Evolutionary conservation across 2,797 vertebrate species (phyloP), one percentile per base, ranked within the genome.

Genomic region (Lacerta bilineata): DNA sequence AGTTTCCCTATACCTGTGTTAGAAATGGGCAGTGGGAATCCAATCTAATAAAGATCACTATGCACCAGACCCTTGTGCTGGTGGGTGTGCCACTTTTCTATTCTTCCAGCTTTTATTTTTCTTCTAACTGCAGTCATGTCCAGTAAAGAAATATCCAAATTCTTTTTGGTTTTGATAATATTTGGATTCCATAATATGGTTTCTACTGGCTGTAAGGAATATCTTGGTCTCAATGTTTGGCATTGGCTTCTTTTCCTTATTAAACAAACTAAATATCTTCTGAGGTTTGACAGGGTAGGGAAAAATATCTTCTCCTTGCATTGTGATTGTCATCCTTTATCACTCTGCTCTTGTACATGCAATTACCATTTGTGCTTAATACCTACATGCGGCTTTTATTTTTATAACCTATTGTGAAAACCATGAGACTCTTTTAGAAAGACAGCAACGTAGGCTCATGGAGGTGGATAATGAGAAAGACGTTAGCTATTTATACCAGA

Each of bases 381-480:
- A 91, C 74, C 84, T 72, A 90, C 79, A 77, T 91, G 88, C 83
- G 81, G 55, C 88, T 91, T 91, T 91, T 90, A 92, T 91, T 91
- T 94, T 92, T 91, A 93, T 93, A 94, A 92, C 88, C 75, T 92
- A 79, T 92, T 86, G 83, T 85, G 87, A 95, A 96, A 95, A 93
- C 95, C 82, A 93, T 80, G 55, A 88, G 87, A 36, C 86, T 91
- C 71, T 95, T 87, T 93, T 91, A 95, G 94, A 83, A 39, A 88
- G 23, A 84, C 91, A 94, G 91, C 77, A 89, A 92, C 89, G 91
- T 4, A 83, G 86, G 79, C 50, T 95, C 83, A 71, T 94, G 92
- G 95, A 94, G 90, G 75, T 82, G 36, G 55, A 94, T 95, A 96
- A 96, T 96, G 92, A 95, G 89, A 94, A 95, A 95, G 87, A 90